Evolutionary conservation across 2,888 invertebrate genomes (phyloP), one percentile per base, ranked within the genome.

Genomic region (Cheilosia scutellata): DNA sequence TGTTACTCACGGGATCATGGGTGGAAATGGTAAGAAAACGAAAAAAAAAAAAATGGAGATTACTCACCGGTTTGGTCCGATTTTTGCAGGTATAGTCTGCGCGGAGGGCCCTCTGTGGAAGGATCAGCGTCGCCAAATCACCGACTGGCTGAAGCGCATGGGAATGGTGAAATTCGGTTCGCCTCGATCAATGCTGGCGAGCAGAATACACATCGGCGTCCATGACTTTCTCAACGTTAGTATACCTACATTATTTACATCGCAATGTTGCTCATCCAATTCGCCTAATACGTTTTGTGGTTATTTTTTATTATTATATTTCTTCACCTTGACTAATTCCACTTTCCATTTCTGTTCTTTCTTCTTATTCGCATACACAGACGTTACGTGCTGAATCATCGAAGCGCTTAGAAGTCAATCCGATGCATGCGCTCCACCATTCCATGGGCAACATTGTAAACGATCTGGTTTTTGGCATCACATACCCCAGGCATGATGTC

Each of bases 1-100:
- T 91, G 92, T 97, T 58, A 97, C 97, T 0, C 97, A 97, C 90
- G 97, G 97, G 40, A 96, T 97, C 80, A 96, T 97, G 96, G 94
- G 96, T 82, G 97, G 97, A 88, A 95, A 96, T 90, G 98, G 98
- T 97, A 92, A 94, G 95, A 11, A 5, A 11, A 11, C 37, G 2
- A 9, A 33, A 31, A 57, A 42, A 7, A 7, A 16, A 31, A n/a
- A 63, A 49, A 49, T 20, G 37, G 37, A 9, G 3, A 70, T 70
- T 63, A 68, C 53, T 82, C 29, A 65, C 27, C 44, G 5, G 27
- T 7, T 42, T 57, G 31, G 63, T 55, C 42, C 9, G 37, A 37
- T 37, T 4, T 4, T 74, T 90, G 33, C 90, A 97, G 97, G 97
- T 84, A 93, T 98, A 27, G 96, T 97, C 89, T 96, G 96, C 88